Percentiles rank a stretch among this genome's conserved stretches.
Conservation (phyloP, 2,113 vertebrate genomes). For the Eleginops maclovinus region DNA sequence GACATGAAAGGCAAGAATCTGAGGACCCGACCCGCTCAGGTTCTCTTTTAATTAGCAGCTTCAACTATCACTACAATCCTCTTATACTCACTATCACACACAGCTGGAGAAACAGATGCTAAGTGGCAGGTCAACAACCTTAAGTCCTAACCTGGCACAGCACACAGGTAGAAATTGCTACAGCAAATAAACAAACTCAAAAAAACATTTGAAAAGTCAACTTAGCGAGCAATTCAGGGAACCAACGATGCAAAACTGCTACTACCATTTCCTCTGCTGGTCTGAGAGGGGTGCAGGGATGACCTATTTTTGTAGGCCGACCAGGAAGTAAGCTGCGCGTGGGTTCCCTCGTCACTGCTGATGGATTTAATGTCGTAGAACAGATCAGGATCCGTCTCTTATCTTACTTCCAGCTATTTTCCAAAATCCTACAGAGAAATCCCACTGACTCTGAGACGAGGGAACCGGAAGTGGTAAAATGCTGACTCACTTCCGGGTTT, state of each 20-base stretch:
- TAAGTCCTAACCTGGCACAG: neutral
- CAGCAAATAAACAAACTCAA: neutral
- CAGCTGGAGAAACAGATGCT: neutral
- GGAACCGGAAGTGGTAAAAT: no score
- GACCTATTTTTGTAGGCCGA: no score
- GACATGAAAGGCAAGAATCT: conserved; percentile 6
- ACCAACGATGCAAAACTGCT: neutral
- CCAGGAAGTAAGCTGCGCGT: no score
- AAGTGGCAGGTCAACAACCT: neutral
- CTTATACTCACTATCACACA: neutral
- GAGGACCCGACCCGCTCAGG: neutral
- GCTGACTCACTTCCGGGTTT: no score
- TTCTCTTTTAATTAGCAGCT: neutral
- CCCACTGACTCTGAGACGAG: no score
- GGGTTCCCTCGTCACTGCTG: no score
- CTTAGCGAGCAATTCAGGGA: neutral
- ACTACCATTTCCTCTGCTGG: no score
- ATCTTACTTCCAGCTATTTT: no score
- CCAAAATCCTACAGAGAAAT: no score
- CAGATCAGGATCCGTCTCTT: no score
- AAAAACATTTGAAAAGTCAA: neutral
- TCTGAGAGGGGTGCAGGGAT: no score
- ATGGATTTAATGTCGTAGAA: no score
- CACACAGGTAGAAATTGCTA: neutral
- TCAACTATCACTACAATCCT: neutral